Base-by-base conservation (phyloP, 2,113 vertebrate genomes). In the Tympanuchus pallidicinctus region DNA sequence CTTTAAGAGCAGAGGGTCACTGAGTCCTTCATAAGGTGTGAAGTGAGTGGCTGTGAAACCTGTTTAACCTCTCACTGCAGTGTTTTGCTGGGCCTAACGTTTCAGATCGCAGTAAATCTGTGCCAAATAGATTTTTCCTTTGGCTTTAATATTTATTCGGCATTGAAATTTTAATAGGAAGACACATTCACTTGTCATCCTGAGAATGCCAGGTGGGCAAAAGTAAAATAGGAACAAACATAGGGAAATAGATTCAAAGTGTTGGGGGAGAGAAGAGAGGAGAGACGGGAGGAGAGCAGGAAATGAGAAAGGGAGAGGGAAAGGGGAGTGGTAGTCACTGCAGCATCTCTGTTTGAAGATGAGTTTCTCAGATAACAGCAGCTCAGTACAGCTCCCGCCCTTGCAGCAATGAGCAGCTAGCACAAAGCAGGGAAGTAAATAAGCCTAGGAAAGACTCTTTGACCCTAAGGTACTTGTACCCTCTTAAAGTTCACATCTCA, bases 131-230 rank as follows among this genome's bases (percentile, higher is more conserved):
- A 88, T 89, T 90, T 76, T 28, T 2, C 20, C n/a, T 4, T 21
- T 22, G 47, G 32, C 48, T 90, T 92, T 94, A 94, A 90, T 96
- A 92, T 90, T 90, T 92, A 92, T 92, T 93, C 86, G 61, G 43
- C 63, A 86, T 69, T 86, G 69, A 81, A 90, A 88, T 95, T 96
- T 96, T 94, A 86, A 90, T 93, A 83, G 40, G 50, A 60, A 61
- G 50, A 43, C 61, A 75, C 65, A 79, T 95, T 79, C 36, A 38
- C 14, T 61, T 86, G 30, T 72, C 61, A 70, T 70, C 69, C 63
- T 69, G 27, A 40, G 72, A 92, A 89, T 91, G 57, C 30, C 82
- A 83, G 65, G 25, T 7, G 16, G 36, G 54, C 19, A 54, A 64
- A 89, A 70, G 81, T 65, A 91, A 20, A 60, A 25, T 61, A 75